Conservation (phyloP, 2,888 invertebrate species). For the Drosophila niveifrons region DNA sequence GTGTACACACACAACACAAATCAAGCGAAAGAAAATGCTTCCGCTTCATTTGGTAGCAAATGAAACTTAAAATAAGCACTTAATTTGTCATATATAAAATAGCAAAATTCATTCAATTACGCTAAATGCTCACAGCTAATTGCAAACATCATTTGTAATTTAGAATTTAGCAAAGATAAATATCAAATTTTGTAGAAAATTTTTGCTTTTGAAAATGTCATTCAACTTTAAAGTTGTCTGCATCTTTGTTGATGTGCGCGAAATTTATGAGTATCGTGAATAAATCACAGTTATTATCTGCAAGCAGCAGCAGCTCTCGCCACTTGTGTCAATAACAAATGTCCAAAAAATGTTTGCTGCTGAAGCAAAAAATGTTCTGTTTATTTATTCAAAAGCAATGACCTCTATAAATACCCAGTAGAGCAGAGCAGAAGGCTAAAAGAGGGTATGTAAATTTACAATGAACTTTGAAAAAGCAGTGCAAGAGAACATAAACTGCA, state of each 20-base stretch:
- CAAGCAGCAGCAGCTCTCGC: slow-evolving; percentile 2
- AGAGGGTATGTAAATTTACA: background rate
- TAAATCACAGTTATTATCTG: slow-evolving; percentile 1
- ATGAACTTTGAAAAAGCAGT: no score
- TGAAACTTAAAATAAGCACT: slow-evolving; percentile 12
- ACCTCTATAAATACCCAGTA: background rate
- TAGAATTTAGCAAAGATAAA: no score
- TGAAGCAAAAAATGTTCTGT: slow-evolving; percentile 14
- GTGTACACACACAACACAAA: slow-evolving; percentile 49
- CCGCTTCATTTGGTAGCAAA: slow-evolving; percentile 42
- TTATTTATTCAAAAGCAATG: slow-evolving; percentile 15
- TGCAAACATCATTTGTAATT: no score
- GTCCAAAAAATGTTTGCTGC: background rate
- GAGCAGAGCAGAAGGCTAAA: background rate
- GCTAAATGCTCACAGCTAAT: no score
- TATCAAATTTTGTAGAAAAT: no score
- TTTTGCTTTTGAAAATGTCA: background rate
- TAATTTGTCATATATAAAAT: slow-evolving; percentile 15
- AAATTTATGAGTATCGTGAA: background rate
- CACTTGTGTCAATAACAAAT: slow-evolving; percentile 20
- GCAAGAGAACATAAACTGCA: no score
- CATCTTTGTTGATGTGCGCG: background rate
- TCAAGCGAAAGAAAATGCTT: slow-evolving; percentile 60
- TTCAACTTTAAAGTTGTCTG: background rate
- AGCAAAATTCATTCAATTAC: no score